A percentile compares a stretch with the other conserved stretches of the same genome.
Evolutionary conservation across 2,113 vertebrate genomes (phyloP).

Genomic region (Acrocephalus arundinaceus): DNA sequence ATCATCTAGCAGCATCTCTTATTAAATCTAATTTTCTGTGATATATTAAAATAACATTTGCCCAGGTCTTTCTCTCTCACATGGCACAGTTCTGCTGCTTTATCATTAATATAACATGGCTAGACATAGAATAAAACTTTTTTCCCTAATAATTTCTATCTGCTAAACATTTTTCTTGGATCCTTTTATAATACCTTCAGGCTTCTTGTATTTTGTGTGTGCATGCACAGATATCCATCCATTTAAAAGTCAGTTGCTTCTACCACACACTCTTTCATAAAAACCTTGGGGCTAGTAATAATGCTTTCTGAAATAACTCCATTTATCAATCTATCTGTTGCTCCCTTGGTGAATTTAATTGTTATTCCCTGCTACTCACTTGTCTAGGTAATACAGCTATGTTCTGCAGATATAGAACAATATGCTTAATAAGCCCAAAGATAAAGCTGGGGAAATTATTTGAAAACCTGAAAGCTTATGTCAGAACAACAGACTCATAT

Average conservation of each 20-base stretch:
- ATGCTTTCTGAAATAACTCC: constrained; percentile 64
- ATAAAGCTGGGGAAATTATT: constrained; percentile 9
- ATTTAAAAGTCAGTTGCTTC: constrained; percentile 41
- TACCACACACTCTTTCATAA: constrained; percentile 16
- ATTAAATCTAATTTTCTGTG: constrained; percentile 24
- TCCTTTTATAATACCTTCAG: constrained; percentile 35
- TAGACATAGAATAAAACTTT: not conserved
- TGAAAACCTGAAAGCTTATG: not conserved
- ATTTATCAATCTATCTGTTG: constrained; percentile 67
- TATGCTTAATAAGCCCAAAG: constrained; percentile 40
- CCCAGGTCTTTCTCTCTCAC: not conserved
- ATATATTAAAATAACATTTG: constrained; percentile 33
- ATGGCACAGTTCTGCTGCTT: not conserved
- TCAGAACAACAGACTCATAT: not conserved
- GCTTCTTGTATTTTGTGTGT: constrained; percentile 20
- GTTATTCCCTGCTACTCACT: constrained; percentile 52
- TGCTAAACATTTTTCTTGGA: constrained; percentile 37
- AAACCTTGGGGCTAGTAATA: constrained; percentile 63
- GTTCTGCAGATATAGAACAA: constrained; percentile 29
- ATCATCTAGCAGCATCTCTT: constrained; percentile 6
- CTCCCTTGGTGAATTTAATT: constrained; percentile 63
- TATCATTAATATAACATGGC: not conserved
- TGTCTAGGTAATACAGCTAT: constrained; percentile 59
- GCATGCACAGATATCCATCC: constrained; percentile 2
- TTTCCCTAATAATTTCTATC: not conserved